Conservation (phyloP, 2,888 invertebrate genomes). For the Pollenia labialis region DNA sequence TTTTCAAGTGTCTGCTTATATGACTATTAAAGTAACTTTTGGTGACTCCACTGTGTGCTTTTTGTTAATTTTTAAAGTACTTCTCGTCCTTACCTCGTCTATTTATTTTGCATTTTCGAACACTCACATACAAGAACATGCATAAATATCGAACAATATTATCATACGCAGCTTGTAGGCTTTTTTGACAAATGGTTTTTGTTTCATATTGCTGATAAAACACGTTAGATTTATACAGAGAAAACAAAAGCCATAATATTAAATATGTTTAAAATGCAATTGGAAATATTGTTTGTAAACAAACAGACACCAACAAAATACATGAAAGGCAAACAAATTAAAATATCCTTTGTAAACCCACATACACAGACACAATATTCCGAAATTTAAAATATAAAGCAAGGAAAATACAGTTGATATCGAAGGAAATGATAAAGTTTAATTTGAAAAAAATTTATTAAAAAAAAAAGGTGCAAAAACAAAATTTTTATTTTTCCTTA, state of each 20-base stretch:
- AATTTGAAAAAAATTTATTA: not conserved
- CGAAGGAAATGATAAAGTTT: not conserved
- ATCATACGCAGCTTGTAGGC: slow-evolving; percentile 79
- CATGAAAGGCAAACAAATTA: slow-evolving; percentile 51
- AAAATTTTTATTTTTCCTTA: too few species aligned
- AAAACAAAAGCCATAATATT: slow-evolving; percentile 60
- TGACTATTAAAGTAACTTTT: too few species aligned
- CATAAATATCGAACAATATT: slow-evolving; percentile 58
- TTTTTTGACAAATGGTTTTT: slow-evolving; percentile 82
- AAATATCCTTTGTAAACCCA: slow-evolving; percentile 36
- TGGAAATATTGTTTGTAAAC: slow-evolving; percentile 69
- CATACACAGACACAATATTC: not conserved
- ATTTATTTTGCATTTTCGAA: slow-evolving; percentile 67
- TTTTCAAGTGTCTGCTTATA: too few species aligned
- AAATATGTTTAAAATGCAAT: slow-evolving; percentile 71
- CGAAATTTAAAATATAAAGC: not conserved
- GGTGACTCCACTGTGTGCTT: too few species aligned
- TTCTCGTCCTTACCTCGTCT: not conserved
- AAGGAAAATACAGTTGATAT: not conserved
- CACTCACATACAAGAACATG: slow-evolving; percentile 34
- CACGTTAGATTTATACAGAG: slow-evolving; percentile 70
- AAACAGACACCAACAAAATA: slow-evolving; percentile 44
- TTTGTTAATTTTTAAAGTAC: not conserved
- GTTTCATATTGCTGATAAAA: slow-evolving; percentile 75
- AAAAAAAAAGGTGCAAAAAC: too few species aligned